These are phyloP conservation scores for Formica aserva DNA, from an alignment of 2,888 invertebrate genomes.

Conservation along the genomic window DNA sequence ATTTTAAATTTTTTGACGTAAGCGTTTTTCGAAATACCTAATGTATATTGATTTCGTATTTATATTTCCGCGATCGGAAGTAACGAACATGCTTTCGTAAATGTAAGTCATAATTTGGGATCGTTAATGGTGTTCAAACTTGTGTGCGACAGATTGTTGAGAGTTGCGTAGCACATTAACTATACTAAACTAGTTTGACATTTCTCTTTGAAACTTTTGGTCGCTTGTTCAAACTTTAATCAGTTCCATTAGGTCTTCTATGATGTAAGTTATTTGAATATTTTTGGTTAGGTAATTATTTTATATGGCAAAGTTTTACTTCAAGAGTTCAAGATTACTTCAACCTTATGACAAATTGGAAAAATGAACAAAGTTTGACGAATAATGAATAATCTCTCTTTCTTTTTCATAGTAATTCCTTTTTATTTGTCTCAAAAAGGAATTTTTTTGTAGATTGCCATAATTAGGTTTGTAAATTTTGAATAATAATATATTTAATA, in stretches of 20 bases:
- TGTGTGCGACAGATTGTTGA: conserved; percentile 4
- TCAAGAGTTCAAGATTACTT: not conserved
- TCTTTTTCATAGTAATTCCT: not conserved
- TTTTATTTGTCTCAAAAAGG: not conserved
- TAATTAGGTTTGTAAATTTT: too few relatives aligned
- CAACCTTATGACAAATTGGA: not conserved
- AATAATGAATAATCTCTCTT: not conserved
- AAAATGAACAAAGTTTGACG: not conserved
- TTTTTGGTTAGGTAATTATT: not conserved
- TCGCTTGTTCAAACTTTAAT: conserved; percentile 2
- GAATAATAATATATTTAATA: too few relatives aligned
- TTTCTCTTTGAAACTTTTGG: not conserved
- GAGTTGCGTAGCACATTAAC: conserved; percentile 3
- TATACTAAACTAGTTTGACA: not conserved
- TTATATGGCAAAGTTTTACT: not conserved
- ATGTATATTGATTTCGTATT: not conserved
- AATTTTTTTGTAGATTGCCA: not conserved
- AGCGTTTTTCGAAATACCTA: too few relatives aligned
- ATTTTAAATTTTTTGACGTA: not conserved
- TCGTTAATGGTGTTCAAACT: conserved; percentile 8
- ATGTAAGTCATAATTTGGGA: not conserved
- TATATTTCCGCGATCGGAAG: not conserved
- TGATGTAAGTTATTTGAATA: not conserved
- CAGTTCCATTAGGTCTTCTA: not conserved
- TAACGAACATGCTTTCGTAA: not conserved